phyloP scores from a whole-genome alignment of 2,113 vertebrate species.

The Nesospiza acunhae region DNA sequence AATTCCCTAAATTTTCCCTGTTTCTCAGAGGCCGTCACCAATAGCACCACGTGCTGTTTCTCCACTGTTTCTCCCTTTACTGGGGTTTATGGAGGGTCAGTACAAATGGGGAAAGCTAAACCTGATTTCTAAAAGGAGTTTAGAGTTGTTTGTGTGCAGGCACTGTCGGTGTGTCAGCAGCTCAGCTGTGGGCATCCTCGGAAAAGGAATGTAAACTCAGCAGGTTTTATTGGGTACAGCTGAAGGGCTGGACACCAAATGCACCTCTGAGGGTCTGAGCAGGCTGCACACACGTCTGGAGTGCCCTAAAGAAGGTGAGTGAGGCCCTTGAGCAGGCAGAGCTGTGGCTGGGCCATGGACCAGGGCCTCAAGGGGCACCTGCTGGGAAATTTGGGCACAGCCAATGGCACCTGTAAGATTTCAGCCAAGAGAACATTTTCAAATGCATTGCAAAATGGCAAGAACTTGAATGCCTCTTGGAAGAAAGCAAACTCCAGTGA shows the following conservation, averaged over 20 bases:
- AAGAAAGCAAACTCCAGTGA: not conserved
- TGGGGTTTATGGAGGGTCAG: not conserved
- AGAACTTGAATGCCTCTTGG: not conserved
- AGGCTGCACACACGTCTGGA: not conserved
- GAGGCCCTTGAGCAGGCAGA: not conserved
- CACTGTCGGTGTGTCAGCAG: accelerated
- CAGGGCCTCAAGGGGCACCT: not conserved
- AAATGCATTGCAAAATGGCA: not conserved
- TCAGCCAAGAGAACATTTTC: not conserved
- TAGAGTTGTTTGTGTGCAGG: not conserved
- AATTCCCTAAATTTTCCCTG: not conserved
- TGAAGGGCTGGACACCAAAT: not conserved
- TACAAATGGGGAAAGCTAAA: not conserved
- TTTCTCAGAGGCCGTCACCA: not conserved
- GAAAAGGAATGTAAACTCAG: not conserved
- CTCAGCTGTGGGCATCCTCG: not conserved
- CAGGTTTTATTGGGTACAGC: not conserved
- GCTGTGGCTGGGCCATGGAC: no score
- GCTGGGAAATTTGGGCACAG: not conserved
- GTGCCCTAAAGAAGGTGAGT: not conserved
- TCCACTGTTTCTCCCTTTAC: not conserved
- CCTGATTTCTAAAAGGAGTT: not conserved
- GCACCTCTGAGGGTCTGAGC: not conserved
- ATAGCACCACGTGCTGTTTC: accelerated
- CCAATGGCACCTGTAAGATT: no score